Evolutionary conservation across 2,888 invertebrate species (phyloP).

Genomic region (Apoda limacodes): DNA sequence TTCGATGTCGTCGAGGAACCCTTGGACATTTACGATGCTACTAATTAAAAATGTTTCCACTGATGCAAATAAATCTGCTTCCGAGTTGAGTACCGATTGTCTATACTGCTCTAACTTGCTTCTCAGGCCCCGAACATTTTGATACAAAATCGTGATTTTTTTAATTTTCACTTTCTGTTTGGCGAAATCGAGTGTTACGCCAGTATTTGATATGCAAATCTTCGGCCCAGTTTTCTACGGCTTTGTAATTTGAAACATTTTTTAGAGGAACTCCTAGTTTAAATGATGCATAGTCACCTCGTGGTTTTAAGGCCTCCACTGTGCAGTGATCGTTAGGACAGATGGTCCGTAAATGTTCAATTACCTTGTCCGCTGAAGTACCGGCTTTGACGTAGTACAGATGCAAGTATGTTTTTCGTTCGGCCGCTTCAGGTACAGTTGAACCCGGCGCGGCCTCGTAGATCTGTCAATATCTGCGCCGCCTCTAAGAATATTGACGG

Average conservation of each 20-base stretch:
- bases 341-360: neutral
- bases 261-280: constrained; percentile 3
- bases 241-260: neutral
- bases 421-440: constrained; percentile 1
- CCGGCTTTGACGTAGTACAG: constrained; percentile 5
- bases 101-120: too few species aligned
- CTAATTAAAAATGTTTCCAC: too few species aligned
- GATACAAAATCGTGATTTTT: too few species aligned
- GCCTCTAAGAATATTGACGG: too few species aligned
- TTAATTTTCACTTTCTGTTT: too few species aligned
- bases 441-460: constrained; percentile 3
- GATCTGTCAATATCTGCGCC: too few species aligned
- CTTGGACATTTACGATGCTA: constrained; percentile 3
- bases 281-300: constrained; percentile 7
- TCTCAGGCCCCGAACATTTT: too few species aligned
- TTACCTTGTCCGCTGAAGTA: constrained; percentile 3
- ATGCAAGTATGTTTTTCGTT: constrained; percentile 2
- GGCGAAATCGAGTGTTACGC: too few species aligned
- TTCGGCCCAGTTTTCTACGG: constrained; percentile 2
- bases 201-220: constrained; percentile 7
- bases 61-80: too few species aligned
- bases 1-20: constrained; percentile 1
- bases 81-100: too few species aligned
- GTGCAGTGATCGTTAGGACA: constrained; percentile 2
- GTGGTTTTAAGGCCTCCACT: constrained; percentile 1